A percentile compares a stretch with the other conserved stretches of the same genome.
Conservation (phyloP, 2,888 invertebrate genomes). For the Bellardia pandia region DNA sequence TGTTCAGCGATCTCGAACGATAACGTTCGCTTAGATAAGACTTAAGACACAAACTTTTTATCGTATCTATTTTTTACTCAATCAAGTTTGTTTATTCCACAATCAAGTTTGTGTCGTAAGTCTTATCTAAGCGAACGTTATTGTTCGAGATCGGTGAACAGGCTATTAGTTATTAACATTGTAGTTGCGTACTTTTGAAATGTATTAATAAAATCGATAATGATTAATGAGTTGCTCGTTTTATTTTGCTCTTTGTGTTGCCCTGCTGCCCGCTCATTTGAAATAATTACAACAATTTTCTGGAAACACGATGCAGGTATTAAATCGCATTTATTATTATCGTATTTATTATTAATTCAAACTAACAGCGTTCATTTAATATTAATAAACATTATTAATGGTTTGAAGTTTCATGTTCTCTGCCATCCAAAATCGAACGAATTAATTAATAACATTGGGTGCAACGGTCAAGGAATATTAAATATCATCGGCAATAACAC, state of each 20-base stretch:
- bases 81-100: too few species aligned
- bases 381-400: slow-evolving; percentile 14
- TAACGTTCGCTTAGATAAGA: too few species aligned
- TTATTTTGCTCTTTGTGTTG: too few species aligned
- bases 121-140: too few species aligned
- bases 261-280: neutral
- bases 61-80: too few species aligned
- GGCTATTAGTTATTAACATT: too few species aligned
- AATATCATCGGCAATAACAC: neutral
- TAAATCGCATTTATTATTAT: neutral
- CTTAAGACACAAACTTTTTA: too few species aligned
- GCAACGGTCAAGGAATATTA: slow-evolving; percentile 6
- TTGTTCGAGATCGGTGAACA: too few species aligned
- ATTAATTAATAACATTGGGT: neutral
- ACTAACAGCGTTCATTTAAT: neutral
- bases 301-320: neutral
- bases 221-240: neutral
- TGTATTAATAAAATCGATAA: too few species aligned
- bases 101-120: too few species aligned
- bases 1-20: too few species aligned
- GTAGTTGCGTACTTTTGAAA: too few species aligned
- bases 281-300: slow-evolving; percentile 2
- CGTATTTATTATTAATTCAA: slow-evolving; percentile 1
- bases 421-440: neutral
- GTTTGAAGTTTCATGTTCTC: neutral